A percentile compares a stretch with the other conserved stretches of the same genome.
Evolutionary conservation across 2,797 vertebrate species (phyloP).

Genomic region (Macropus fuliginosus): DNA sequence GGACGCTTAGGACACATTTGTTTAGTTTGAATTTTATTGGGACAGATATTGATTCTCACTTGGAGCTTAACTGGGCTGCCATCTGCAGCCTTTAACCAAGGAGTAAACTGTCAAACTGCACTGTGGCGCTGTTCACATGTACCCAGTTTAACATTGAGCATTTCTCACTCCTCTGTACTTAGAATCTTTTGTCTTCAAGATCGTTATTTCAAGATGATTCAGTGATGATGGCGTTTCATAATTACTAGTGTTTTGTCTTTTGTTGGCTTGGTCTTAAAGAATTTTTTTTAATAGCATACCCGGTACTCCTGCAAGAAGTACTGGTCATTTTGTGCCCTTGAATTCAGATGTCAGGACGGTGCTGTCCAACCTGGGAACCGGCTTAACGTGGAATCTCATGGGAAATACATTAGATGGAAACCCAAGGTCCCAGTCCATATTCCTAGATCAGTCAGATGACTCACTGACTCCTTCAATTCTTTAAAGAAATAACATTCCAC

Average conservation of each 20-base stretch:
- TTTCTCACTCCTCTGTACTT: conserved; percentile 3
- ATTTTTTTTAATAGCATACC: conserved; percentile 45
- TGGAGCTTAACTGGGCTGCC: no score
- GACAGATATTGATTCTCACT: no score
- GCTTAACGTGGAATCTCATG: conserved; percentile 51
- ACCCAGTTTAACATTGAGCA: not conserved
- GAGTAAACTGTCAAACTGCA: not conserved
- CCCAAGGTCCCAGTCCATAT: conserved; percentile 69
- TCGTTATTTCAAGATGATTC: not conserved
- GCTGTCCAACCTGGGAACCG: not conserved
- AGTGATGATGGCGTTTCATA: not conserved
- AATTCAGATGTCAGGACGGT: not conserved
- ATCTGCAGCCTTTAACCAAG: no score
- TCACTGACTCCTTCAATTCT: conserved; percentile 77
- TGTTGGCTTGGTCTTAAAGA: not conserved
- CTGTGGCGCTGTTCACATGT: not conserved
- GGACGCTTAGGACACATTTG: no score
- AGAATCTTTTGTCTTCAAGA: conserved; percentile 53
- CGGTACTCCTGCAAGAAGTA: conserved; percentile 46
- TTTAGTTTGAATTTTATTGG: no score
- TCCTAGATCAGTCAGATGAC: conserved; percentile 82
- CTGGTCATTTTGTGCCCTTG: conserved; percentile 65
- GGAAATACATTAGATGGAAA: conserved; percentile 69
- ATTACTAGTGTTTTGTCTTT: conserved; percentile 31
- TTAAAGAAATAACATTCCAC: conserved; percentile 82